Evolutionary conservation across 2,888 invertebrate species (phyloP).

Genomic region (Ommatoiulus sabulosus): DNA sequence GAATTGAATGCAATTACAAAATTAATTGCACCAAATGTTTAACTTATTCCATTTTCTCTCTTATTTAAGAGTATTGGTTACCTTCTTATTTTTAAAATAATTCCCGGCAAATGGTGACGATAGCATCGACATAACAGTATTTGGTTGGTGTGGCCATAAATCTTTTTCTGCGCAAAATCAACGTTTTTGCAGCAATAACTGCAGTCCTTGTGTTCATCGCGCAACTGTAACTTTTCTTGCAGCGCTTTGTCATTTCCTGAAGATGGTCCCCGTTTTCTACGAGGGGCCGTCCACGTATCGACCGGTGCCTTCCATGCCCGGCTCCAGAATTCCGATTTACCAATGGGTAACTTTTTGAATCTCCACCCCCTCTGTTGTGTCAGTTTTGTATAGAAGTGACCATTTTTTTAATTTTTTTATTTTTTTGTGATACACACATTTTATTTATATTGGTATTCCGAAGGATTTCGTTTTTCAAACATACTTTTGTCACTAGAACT

Average conservation of each 20-base stretch:
- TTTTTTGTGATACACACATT: background rate
- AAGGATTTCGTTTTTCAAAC: background rate
- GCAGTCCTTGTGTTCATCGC: background rate
- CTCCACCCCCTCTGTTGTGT: background rate
- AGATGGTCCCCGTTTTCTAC: conserved; percentile 60
- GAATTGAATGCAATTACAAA: too few species aligned
- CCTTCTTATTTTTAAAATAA: too few species aligned
- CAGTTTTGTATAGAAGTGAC: background rate
- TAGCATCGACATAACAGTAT: background rate
- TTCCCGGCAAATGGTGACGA: too few species aligned
- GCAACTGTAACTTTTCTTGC: conserved; percentile 44
- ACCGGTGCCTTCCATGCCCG: conserved; percentile 61
- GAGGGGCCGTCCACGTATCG: conserved; percentile 62
- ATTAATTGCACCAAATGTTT: too few species aligned
- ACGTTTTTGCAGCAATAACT: background rate
- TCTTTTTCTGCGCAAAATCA: background rate
- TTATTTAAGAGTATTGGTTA: too few species aligned
- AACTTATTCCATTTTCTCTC: too few species aligned
- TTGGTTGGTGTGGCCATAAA: background rate
- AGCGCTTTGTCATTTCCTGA: conserved; percentile 45
- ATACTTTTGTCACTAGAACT: background rate
- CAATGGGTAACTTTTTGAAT: conserved; percentile 61
- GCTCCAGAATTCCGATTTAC: conserved; percentile 63
- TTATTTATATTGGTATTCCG: background rate
- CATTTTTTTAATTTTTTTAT: background rate